Percentiles rank a stretch among this genome's conserved stretches.
phyloP scores from a whole-genome alignment of 2,113 vertebrate genomes.

The Crocuta crocuta region DNA sequence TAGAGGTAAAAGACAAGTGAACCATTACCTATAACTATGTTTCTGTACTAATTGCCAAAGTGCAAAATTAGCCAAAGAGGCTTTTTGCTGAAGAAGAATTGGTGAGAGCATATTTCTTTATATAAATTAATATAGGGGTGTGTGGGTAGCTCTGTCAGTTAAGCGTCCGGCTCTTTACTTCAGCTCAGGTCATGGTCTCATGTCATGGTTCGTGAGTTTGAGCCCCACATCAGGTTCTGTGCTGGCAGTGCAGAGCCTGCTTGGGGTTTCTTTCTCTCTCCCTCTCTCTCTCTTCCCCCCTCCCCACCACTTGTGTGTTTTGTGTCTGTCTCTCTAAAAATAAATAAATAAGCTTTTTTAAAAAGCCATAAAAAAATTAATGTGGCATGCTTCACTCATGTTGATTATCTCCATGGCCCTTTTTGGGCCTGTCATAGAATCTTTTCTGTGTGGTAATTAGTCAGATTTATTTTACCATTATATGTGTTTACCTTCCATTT shows the following conservation, averaged over 20 bases:
- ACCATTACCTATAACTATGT: neutral
- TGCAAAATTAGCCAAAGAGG: neutral
- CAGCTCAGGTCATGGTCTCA: too few species aligned
- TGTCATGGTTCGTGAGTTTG: too few species aligned
- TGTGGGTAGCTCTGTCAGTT: too few species aligned
- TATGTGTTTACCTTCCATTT: neutral
- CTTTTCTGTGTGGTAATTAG: neutral
- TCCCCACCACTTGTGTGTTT: too few species aligned
- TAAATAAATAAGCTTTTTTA: too few species aligned
- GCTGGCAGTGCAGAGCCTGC: too few species aligned
- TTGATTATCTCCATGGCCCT: neutral
- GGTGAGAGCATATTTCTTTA: neutral
- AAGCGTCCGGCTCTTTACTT: too few species aligned
- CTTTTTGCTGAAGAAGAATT: neutral
- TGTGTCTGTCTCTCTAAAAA: too few species aligned
- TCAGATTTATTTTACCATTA: neutral
- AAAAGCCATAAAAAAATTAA: too few species aligned
- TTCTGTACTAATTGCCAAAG: neutral
- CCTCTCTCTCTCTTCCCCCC: too few species aligned
- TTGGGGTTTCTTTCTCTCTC: too few species aligned
- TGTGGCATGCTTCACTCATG: neutral
- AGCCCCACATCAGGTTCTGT: too few species aligned
- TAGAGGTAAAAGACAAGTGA: neutral
- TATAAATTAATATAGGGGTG: neutral
- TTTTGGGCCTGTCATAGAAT: neutral